phyloP scores from a whole-genome alignment of 2,113 vertebrate genomes.

The Glaucomys volans region DNA sequence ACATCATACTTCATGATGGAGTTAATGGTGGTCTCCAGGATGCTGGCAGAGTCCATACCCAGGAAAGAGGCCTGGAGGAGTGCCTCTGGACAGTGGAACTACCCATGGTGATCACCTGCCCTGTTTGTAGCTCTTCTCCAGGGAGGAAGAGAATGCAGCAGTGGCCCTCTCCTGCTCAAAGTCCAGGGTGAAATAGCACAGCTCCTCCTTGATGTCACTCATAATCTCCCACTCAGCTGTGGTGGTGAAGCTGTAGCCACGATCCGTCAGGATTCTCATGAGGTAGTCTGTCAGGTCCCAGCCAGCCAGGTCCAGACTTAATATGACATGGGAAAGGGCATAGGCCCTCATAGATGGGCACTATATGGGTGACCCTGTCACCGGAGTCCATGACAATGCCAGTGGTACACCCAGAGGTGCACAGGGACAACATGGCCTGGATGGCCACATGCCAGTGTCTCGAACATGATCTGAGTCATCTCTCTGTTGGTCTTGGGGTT shows the following conservation, averaged over 20 bases:
- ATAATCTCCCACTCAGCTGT: slow-evolving; percentile 93
- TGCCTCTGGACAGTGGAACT: slow-evolving; percentile 90
- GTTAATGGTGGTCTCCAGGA: slow-evolving; percentile 91
- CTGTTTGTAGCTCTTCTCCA: slow-evolving; percentile 91
- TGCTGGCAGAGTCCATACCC: slow-evolving; percentile 89
- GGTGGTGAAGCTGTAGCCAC: slow-evolving; percentile 93
- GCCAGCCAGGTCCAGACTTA: slow-evolving; percentile 87
- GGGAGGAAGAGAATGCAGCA: slow-evolving; percentile 86
- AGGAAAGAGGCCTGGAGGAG: slow-evolving; percentile 92
- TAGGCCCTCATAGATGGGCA: slow-evolving; percentile 92
- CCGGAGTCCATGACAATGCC: slow-evolving; percentile 93
- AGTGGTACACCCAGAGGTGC: slow-evolving; percentile 93
- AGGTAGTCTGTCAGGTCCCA: slow-evolving; percentile 94
- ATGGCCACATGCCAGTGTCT: slow-evolving; percentile 94
- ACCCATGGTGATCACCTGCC: slow-evolving; percentile 90
- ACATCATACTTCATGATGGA: slow-evolving; percentile 93
- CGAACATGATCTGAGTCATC: slow-evolving; percentile 94
- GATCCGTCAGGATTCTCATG: slow-evolving; percentile 94
- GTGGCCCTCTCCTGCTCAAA: slow-evolving; percentile 92
- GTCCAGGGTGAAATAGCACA: slow-evolving; percentile 89
- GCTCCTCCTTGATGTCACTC: slow-evolving; percentile 93
- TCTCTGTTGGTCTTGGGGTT: slow-evolving; percentile 92
- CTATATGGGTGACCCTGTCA: slow-evolving; percentile 91
- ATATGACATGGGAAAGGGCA: slow-evolving; percentile 85
- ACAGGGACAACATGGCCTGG: slow-evolving; percentile 93